phyloP scores from a whole-genome alignment of 2,797 vertebrate species.

The Gymnothorax reevesii region DNA sequence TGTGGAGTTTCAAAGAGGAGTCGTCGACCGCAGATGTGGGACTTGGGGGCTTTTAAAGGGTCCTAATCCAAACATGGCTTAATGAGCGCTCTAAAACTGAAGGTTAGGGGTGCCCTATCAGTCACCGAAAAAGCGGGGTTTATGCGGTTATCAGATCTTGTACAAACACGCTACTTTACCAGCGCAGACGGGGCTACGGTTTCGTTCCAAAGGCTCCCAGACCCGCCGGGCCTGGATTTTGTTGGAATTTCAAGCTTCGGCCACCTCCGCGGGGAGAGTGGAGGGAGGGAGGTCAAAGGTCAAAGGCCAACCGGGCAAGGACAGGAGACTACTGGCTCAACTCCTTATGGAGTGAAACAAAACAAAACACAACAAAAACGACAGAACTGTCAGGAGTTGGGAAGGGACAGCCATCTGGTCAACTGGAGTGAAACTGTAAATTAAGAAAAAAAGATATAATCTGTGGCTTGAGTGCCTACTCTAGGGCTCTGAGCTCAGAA shows the following conservation, averaged over 20 bases:
- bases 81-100: background rate
- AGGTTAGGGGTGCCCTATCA: conserved; percentile 7
- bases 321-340: conserved; percentile 13
- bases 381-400: background rate
- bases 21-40: background rate
- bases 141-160: conserved; percentile 19
- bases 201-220: background rate
- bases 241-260: background rate
- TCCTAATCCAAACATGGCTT: background rate
- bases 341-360: background rate
- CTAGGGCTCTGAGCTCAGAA: background rate
- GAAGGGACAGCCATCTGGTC: background rate
- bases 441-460: background rate
- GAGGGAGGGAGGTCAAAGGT: background rate
- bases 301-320: background rate
- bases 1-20: background rate
- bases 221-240: background rate
- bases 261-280: background rate
- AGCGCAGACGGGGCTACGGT: background rate
- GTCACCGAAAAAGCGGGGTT: background rate
- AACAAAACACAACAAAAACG: background rate
- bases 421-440: background rate
- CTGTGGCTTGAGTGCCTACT: background rate
- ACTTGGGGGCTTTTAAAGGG: background rate
- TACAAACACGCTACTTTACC: conserved; percentile 9